phyloP scores from a whole-genome alignment of 2,888 invertebrate species.

The Syritta pipiens region DNA sequence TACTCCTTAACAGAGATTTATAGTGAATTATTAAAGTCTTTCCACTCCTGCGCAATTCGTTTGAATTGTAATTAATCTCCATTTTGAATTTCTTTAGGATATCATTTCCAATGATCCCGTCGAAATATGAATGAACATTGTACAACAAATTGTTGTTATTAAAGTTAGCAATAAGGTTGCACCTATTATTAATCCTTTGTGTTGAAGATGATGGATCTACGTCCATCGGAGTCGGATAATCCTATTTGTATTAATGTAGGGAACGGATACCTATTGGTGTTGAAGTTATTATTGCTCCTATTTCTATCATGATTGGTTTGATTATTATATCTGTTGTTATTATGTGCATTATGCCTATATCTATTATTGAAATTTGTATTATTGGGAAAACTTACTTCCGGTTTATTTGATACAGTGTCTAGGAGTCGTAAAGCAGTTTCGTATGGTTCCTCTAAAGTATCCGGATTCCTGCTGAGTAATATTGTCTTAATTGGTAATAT shows the following conservation, averaged over 20 bases:
- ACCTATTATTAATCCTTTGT: not conserved
- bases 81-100: no score
- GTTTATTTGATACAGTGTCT: conserved; percentile 5
- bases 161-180: not conserved
- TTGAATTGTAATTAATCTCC: no score
- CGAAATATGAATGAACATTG: not conserved
- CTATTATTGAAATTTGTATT: no score
- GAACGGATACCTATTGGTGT: not conserved
- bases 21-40: no score
- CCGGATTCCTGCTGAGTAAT: not conserved
- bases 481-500: not conserved
- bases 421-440: not conserved
- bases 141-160: not conserved
- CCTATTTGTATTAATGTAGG: not conserved
- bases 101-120: not conserved
- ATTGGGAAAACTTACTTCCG: not conserved
- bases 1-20: not conserved
- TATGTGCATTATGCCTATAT: no score
- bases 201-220: not conserved
- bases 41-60: no score
- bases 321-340: no score
- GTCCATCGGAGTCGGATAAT: not conserved
- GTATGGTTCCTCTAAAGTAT: not conserved
- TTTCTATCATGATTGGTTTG: no score
- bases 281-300: not conserved